Evolutionary conservation across 1,140 invertebrate species (phyloP), one percentile per base, ranked within the genome.

Genomic region (Macrostomum lignano): DNA sequence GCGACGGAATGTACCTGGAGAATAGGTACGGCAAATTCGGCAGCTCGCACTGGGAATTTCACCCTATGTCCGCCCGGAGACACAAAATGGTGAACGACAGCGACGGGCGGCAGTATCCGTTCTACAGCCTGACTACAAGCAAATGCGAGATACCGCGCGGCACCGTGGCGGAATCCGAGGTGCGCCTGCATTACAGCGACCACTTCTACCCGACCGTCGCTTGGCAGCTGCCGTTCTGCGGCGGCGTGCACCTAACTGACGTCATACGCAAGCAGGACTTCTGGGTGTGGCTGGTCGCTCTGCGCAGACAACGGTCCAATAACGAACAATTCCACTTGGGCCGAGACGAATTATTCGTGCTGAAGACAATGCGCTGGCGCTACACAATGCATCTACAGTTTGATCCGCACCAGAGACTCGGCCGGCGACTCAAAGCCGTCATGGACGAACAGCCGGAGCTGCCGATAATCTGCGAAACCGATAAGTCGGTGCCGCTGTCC

Each of bases 61-160:
- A 33, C 11, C 32, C 32, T 3, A 14, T 33, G 4, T 25, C 17
- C 10, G 26, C 22, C 20, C 9, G 19, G 4, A 5, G 32, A 3
- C 32, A 33, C 20, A 22, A 15, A 10, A 33, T 33, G 32, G 32
- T 33, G 17, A 33, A 33, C 20, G 32, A 33, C 26, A 33, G 32
- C 20, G 32, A 33, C 20, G 32, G 32, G 14, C 10, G 32, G 4
- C 32, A 33, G 19, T 33, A 33, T 21, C 32, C 32, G 5, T 33
- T 33, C 19, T 33, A 33, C 19, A 33, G 32, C 17, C 20, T 33
- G 26, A 14, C 19, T 11, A 33, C 11, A 17, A 33, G 32, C 26
- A 33, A 20, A 24, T 14, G 24, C 20, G 32, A 33, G 19, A 6
- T 33, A 2, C 24, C 24, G 14, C 11, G 19, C 14, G 32, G 32